Conservation (phyloP, 2,113 vertebrate species). For the Rhynchomys soricoides region DNA sequence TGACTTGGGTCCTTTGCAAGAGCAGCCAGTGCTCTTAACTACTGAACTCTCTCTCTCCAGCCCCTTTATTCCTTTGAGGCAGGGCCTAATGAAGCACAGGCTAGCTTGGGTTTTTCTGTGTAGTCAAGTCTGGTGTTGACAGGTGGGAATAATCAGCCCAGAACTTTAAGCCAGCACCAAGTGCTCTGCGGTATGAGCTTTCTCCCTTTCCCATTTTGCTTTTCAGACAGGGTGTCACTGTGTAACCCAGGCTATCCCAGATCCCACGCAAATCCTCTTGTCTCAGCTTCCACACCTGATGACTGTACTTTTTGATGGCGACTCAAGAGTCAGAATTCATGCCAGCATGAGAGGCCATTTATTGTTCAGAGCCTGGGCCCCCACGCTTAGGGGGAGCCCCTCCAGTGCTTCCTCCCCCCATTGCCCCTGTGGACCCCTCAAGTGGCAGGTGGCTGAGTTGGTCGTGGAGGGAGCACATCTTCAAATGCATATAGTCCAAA, state of each 20-base stretch:
- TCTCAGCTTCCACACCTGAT: background rate
- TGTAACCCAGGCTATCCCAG: background rate
- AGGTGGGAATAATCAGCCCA: background rate
- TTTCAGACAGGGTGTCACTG: background rate
- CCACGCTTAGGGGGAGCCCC: slow-evolving; percentile 68
- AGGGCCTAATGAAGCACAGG: background rate
- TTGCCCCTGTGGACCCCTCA: slow-evolving; percentile 72
- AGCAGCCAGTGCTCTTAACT: background rate
- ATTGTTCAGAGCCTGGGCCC: slow-evolving; percentile 72
- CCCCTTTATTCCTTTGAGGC: background rate
- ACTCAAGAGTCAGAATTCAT: slow-evolving; percentile 62
- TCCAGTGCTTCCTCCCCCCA: slow-evolving; percentile 67
- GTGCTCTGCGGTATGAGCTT: background rate
- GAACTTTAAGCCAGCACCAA: background rate
- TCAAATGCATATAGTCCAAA: slow-evolving; percentile 78
- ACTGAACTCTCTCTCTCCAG: background rate
- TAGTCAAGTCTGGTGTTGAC: background rate
- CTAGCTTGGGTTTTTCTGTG: background rate
- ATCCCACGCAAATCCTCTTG: background rate
- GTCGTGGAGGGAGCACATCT: slow-evolving; percentile 81
- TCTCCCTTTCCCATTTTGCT: background rate
- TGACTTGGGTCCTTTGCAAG: background rate
- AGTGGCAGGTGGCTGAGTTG: slow-evolving; percentile 81
- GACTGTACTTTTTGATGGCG: background rate
- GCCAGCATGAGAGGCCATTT: slow-evolving; percentile 75